Conservation (phyloP, 2,888 invertebrate species). For the Drosophila putrida region DNA sequence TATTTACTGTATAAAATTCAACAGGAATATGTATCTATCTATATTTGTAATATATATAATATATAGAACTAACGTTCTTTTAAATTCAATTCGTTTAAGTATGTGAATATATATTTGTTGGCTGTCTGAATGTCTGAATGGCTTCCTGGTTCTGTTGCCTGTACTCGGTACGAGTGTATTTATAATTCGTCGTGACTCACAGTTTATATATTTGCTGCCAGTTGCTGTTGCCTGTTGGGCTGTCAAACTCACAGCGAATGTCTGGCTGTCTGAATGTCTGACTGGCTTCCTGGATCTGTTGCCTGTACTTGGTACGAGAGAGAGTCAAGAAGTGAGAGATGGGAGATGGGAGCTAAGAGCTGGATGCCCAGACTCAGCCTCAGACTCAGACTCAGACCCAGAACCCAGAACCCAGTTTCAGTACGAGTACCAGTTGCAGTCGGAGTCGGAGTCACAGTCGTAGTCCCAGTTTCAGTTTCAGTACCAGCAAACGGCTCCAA, state of each 20-base stretch:
- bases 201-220: constrained; percentile 2
- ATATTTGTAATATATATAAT: too few species aligned
- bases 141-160: constrained; percentile 60
- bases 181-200: constrained; percentile 8
- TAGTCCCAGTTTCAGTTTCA: not conserved
- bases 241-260: constrained; percentile 55
- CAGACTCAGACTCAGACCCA: not conserved
- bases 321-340: constrained; percentile 5
- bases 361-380: constrained; percentile 13
- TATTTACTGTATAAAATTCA: too few species aligned
- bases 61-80: too few species aligned
- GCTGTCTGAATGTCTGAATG: constrained; percentile 52
- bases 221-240: constrained; percentile 45
- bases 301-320: constrained; percentile 9
- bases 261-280: constrained; percentile 55
- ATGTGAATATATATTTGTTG: constrained; percentile 15
- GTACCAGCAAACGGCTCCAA: not conserved
- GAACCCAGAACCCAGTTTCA: not conserved
- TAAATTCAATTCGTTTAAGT: too few species aligned
- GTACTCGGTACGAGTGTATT: constrained; percentile 27
- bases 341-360: not conserved
- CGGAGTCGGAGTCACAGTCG: too few species aligned
- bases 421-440: not conserved
- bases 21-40: too few species aligned
- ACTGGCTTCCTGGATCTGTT: constrained; percentile 64